phyloP scores from a whole-genome alignment of 1,140 invertebrate genomes.

The Bombus breviceps region DNA sequence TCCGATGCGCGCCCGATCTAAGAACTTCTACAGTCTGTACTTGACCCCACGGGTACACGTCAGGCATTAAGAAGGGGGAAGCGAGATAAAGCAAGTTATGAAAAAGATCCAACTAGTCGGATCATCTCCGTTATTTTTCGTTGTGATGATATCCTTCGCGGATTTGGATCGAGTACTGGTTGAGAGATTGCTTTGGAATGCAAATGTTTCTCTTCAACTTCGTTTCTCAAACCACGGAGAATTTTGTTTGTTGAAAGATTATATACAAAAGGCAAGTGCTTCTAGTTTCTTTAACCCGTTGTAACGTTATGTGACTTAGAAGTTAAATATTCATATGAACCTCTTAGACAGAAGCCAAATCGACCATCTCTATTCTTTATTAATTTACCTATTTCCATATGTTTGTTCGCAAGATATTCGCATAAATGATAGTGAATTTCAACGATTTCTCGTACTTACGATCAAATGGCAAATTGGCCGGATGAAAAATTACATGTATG shows the following conservation, averaged over 20 bases:
- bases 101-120: neutral
- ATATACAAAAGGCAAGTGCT: no score
- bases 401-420: no score
- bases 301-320: no score
- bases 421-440: no score
- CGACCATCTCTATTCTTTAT: no score
- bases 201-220: neutral
- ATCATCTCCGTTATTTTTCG: neutral
- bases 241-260: neutral
- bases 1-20: conserved; percentile 57
- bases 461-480: conserved; percentile 4
- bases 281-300: no score
- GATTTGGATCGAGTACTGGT: neutral
- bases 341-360: no score
- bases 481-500: neutral
- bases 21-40: conserved; percentile 67
- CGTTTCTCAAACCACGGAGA: neutral
- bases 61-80: conserved; percentile 43
- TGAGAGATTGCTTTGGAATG: neutral
- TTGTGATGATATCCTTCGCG: neutral
- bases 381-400: neutral
- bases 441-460: conserved; percentile 51
- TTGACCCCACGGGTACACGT: conserved; percentile 72
- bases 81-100: neutral
- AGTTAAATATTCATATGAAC: no score